Conservation (phyloP, 2,888 invertebrate species). For the Bibio marci region DNA sequence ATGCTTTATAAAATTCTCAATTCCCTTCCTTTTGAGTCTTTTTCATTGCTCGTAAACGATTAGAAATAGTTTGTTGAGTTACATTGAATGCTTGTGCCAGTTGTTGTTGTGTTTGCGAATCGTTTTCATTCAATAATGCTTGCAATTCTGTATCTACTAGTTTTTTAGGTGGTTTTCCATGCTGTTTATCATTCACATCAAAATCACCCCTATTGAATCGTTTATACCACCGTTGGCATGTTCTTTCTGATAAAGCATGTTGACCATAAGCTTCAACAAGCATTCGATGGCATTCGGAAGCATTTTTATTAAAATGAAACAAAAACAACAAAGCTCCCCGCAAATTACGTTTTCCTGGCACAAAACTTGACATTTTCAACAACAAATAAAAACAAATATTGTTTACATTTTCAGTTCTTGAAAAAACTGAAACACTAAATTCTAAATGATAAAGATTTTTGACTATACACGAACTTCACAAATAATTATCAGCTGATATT, state of each 20-base stretch:
- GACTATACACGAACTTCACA: too few species aligned
- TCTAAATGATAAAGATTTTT: too few species aligned
- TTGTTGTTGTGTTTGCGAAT: slow-evolving; percentile 9
- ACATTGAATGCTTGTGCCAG: slow-evolving; percentile 7
- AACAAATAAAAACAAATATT: too few species aligned
- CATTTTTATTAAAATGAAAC: slow-evolving; percentile 2
- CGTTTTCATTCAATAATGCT: slow-evolving; percentile 10
- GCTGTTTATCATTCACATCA: slow-evolving; percentile 9
- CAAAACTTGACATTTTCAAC: not conserved
- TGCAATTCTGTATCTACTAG: slow-evolving; percentile 9
- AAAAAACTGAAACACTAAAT: too few species aligned
- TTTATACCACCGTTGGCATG: slow-evolving; percentile 7
- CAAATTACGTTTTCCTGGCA: not conserved
- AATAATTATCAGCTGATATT: too few species aligned
- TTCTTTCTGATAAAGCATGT: slow-evolving; percentile 3
- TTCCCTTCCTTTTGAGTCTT: too few species aligned
- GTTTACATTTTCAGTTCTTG: too few species aligned
- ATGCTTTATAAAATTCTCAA: too few species aligned
- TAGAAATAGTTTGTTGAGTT: slow-evolving; percentile 6
- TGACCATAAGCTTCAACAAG: slow-evolving; percentile 9
- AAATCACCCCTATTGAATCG: slow-evolving; percentile 10
- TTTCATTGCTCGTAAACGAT: not conserved
- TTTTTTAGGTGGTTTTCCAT: slow-evolving; percentile 5
- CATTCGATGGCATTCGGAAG: slow-evolving; percentile 9
- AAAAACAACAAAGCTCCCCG: not conserved